Conservation (phyloP, 2,888 invertebrate genomes). For the Actias luna region DNA sequence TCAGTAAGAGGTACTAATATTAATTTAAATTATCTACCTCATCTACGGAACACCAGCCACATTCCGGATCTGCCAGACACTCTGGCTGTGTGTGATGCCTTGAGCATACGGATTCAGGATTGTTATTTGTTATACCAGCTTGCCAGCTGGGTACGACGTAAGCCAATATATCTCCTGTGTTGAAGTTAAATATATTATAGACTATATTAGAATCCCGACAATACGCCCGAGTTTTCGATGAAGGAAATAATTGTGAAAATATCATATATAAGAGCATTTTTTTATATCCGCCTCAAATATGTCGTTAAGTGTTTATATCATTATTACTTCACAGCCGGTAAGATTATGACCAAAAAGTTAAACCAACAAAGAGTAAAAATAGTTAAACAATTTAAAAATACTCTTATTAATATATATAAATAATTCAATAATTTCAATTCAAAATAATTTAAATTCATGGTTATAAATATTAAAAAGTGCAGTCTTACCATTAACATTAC, state of each 20-base stretch:
- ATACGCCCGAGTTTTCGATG: background rate
- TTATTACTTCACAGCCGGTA: too few relatives aligned
- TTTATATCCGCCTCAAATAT: too few relatives aligned
- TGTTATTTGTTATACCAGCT: constrained; percentile 85
- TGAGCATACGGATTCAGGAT: constrained; percentile 89
- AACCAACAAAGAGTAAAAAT: too few relatives aligned
- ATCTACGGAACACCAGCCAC: constrained; percentile 95
- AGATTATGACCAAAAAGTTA: too few relatives aligned
- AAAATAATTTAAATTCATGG: background rate
- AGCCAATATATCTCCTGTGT: constrained; percentile 89
- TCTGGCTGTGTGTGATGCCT: constrained; percentile 88
- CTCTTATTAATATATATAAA: too few relatives aligned
- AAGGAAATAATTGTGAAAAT: background rate
- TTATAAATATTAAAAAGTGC: too few relatives aligned
- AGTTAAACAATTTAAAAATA: too few relatives aligned
- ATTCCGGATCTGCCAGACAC: constrained; percentile 95
- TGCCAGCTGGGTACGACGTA: constrained; percentile 93
- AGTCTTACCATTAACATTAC: constrained; percentile 88
- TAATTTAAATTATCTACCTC: constrained; percentile 60
- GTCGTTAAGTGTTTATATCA: too few relatives aligned
- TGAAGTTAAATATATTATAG: too few relatives aligned
- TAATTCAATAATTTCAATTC: background rate
- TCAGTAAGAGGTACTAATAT: background rate
- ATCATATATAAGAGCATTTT: too few relatives aligned
- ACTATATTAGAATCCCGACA: too few relatives aligned